Percentiles rank a stretch among this genome's conserved stretches.
These are phyloP conservation scores for Rosalia funebris DNA, from an alignment of 2,888 invertebrate species.

Conservation along the genomic window DNA sequence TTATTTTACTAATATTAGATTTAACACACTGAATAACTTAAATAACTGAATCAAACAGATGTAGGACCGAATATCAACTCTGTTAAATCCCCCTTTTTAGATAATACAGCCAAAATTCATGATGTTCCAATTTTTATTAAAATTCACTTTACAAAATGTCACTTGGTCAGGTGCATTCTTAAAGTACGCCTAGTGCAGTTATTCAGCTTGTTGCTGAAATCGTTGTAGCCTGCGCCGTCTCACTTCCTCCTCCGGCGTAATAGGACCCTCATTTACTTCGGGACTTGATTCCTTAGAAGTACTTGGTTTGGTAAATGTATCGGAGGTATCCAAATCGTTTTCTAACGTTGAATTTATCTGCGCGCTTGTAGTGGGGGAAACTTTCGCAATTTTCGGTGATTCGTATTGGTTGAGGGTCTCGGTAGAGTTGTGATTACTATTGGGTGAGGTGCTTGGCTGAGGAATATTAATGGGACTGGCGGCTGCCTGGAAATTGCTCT, in stretches of 20 bases:
- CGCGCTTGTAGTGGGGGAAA: conserved; percentile 32
- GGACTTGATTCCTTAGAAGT: conserved; percentile 7
- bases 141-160: too few species aligned
- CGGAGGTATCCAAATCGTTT: neutral
- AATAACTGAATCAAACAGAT: neutral
- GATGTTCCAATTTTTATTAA: too few species aligned
- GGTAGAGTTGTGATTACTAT: neutral
- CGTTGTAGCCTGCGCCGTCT: conserved; percentile 82
- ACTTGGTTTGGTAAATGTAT: conserved; percentile 10
- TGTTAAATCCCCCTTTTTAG: too few species aligned
- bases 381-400: conserved; percentile 33
- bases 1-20: neutral
- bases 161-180: neutral
- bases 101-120: too few species aligned
- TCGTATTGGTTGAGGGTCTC: conserved; percentile 12
- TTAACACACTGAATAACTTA: neutral
- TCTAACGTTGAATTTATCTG: conserved; percentile 23
- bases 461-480: neutral
- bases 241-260: conserved; percentile 72
- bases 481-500: conserved; percentile 42
- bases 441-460: conserved; percentile 1
- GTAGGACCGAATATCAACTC: too few species aligned
- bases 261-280: neutral
- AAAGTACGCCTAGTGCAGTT: neutral
- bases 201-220: conserved; percentile 62